Percentiles rank a stretch among this genome's conserved stretches.
Evolutionary conservation across 2,797 vertebrate species (phyloP).

Genomic region (Pipistrellus pygmaeus): DNA sequence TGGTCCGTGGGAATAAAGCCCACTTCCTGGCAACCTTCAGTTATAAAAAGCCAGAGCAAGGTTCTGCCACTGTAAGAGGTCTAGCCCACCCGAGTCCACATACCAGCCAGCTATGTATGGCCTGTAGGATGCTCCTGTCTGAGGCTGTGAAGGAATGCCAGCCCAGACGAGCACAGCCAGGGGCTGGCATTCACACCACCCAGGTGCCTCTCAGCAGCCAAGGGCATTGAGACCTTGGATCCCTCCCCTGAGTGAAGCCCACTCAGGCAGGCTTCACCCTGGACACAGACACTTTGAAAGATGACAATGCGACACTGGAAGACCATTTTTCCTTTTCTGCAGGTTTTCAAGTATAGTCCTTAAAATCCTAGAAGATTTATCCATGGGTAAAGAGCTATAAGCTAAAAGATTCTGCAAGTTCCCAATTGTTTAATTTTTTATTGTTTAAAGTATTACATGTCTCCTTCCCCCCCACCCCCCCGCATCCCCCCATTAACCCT

Average conservation of each 20-base stretch:
- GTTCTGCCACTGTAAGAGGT: neutral
- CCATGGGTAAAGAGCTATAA: conserved; percentile 65
- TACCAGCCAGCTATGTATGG: neutral
- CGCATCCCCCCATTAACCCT: too few relatives aligned
- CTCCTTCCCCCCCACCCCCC: too few relatives aligned
- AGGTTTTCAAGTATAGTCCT: conserved; percentile 73
- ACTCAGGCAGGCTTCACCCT: neutral
- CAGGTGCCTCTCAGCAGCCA: rapidly evolving
- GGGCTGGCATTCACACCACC: neutral
- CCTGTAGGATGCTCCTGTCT: neutral
- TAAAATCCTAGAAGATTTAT: conserved; percentile 70
- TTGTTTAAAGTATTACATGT: neutral
- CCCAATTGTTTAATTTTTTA: conserved; percentile 56
- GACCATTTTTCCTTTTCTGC: conserved; percentile 67
- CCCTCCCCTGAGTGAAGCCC: neutral
- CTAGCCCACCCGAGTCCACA: rapidly evolving
- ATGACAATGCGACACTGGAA: conserved; percentile 60
- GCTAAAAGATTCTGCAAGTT: conserved; percentile 45
- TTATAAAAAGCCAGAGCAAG: neutral
- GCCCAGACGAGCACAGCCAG: neutral
- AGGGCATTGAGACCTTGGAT: neutral
- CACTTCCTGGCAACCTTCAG: neutral
- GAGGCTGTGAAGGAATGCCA: neutral
- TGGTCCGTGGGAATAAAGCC: neutral
- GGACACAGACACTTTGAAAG: neutral